A percentile compares a stretch with the other conserved stretches of the same genome.
Evolutionary conservation across 1,140 invertebrate species (phyloP).

Genomic region (Muscidifurax raptorellus): DNA sequence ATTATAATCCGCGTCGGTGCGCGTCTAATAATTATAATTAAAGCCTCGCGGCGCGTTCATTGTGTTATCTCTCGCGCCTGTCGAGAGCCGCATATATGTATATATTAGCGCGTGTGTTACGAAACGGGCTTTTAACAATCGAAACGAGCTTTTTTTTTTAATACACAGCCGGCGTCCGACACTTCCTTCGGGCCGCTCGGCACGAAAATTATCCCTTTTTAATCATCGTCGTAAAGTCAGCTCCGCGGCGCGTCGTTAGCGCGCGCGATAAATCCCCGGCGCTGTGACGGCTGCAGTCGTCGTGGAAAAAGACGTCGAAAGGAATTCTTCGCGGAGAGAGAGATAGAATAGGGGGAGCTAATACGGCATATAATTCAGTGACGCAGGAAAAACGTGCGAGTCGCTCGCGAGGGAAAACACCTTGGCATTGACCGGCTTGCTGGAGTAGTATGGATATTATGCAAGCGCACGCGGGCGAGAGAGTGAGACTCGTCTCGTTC

Average conservation of each 20-base stretch:
- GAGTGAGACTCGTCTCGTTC: conserved; percentile 71
- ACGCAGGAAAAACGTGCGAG: not conserved
- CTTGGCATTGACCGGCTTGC: conserved; percentile 75
- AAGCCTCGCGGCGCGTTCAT: not conserved
- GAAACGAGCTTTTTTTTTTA: not conserved
- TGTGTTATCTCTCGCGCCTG: not conserved
- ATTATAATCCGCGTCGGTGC: not conserved
- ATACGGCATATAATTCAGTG: not conserved
- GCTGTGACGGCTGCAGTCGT: not conserved
- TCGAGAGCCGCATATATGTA: too few species aligned
- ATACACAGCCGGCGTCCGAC: not conserved
- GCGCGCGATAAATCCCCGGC: too few species aligned
- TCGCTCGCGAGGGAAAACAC: conserved; percentile 56
- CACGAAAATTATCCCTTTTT: not conserved
- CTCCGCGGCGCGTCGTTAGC: not conserved
- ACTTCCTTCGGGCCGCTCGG: not conserved
- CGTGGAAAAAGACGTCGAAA: not conserved
- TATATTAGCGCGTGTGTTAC: not conserved
- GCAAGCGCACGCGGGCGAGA: conserved; percentile 65
- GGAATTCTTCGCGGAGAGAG: not conserved
- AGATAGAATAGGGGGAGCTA: not conserved
- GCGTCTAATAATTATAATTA: not conserved
- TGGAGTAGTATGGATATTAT: not conserved
- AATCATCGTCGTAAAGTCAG: not conserved
- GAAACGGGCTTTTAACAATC: not conserved